A percentile compares a stretch with the other conserved stretches of the same genome.
phyloP scores from a whole-genome alignment of 2,113 vertebrate species.

The Halcyon malimbica region DNA sequence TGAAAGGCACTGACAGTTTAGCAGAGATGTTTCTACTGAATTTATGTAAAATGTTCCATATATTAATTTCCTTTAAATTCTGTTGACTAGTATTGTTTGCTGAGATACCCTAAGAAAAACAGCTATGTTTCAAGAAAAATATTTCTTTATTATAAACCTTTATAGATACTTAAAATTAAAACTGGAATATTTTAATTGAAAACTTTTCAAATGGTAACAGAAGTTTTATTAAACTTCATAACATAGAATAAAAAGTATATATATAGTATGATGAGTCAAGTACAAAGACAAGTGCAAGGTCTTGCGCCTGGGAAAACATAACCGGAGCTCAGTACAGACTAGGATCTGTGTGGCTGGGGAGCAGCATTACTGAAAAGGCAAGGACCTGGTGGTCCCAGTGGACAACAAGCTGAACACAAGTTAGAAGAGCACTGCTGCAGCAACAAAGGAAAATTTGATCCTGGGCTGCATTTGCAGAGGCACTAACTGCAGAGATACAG shows the following conservation, averaged over 20 bases:
- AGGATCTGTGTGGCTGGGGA: background rate
- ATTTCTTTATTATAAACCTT: background rate
- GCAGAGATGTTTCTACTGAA: background rate
- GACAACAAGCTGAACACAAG: background rate
- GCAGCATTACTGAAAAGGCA: background rate
- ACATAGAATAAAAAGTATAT: background rate
- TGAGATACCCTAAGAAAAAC: background rate
- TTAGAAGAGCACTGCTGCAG: background rate
- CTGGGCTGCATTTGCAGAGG: accelerated
- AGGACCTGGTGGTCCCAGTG: background rate
- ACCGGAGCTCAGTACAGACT: background rate
- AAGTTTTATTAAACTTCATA: background rate
- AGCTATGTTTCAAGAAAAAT: background rate
- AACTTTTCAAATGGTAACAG: background rate
- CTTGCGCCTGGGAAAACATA: background rate
- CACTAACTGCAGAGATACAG: background rate
- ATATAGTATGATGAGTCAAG: background rate
- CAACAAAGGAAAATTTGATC: background rate
- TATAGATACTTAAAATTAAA: background rate
- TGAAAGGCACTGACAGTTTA: background rate
- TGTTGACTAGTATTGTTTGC: background rate
- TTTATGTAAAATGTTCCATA: background rate
- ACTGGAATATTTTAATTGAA: background rate
- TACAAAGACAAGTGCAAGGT: background rate
- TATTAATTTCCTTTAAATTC: background rate